These are phyloP conservation scores for Hydrolagus affinis DNA, from an alignment of 2,113 vertebrate species.

Conservation along the genomic window DNA sequence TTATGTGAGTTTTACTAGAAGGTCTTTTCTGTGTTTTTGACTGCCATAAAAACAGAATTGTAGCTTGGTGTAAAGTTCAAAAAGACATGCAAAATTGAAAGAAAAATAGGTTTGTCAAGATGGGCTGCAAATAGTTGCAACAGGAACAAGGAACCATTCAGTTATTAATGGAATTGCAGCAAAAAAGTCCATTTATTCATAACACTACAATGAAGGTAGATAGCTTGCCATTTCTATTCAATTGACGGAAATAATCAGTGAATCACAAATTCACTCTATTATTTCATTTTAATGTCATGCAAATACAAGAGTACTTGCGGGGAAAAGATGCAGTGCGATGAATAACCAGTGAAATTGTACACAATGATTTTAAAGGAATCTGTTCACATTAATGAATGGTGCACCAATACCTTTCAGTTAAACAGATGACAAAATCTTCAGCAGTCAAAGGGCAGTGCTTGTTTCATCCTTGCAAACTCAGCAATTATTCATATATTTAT, in stretches of 20 bases:
- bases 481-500: constrained; percentile 19
- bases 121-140: background rate
- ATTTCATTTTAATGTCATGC: background rate
- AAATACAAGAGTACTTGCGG: background rate
- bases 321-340: background rate
- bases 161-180: background rate
- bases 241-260: background rate
- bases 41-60: background rate
- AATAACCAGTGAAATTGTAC: background rate
- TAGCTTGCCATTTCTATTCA: background rate
- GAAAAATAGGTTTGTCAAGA: background rate
- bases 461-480: constrained; percentile 1
- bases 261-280: background rate
- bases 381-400: background rate
- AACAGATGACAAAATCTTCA: background rate
- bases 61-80: background rate
- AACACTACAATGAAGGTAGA: background rate
- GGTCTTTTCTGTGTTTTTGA: background rate
- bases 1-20: background rate
- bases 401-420: background rate
- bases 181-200: background rate
- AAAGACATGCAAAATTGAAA: background rate
- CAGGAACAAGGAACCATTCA: background rate
- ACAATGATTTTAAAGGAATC: background rate
- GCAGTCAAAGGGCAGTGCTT: constrained; percentile 7